Conservation (phyloP, 1,140 invertebrate species). For the Brachionus rotundiformis region DNA sequence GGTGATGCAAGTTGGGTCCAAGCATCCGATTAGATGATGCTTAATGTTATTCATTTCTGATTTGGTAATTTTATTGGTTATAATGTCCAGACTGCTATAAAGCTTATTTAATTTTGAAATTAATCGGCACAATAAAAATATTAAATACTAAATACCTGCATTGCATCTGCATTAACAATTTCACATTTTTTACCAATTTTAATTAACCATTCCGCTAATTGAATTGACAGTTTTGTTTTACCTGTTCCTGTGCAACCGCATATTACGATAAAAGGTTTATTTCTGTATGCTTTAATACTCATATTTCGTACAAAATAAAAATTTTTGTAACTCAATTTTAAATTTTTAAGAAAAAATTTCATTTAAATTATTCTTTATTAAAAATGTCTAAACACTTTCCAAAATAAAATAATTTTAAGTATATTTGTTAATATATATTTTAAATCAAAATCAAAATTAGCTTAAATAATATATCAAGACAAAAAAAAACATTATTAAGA, state of each 20-base stretch:
- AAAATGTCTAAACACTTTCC: too few species aligned
- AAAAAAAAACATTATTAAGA: too few species aligned
- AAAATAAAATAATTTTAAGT: too few species aligned
- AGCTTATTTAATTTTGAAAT: conserved; percentile 69
- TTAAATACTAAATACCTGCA: conserved; percentile 76
- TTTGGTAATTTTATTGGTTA: conserved; percentile 88
- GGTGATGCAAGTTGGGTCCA: conserved; percentile 73
- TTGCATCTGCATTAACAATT: conserved; percentile 96
- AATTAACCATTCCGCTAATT: conserved; percentile 78
- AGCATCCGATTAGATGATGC: conserved; percentile 86
- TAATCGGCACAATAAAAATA: neutral
- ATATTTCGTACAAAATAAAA: neutral
- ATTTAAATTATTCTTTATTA: neutral
- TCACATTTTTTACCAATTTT: conserved; percentile 71
- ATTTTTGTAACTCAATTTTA: neutral
- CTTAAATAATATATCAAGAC: neutral
- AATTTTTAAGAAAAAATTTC: neutral
- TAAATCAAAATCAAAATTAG: neutral
- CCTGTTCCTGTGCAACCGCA: conserved; percentile 87
- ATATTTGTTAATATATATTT: neutral
- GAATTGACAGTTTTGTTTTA: conserved; percentile 91
- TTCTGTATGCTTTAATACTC: neutral
- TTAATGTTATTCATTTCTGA: conserved; percentile 74
- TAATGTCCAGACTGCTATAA: conserved; percentile 87
- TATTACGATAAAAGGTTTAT: conserved; percentile 42